phyloP scores from a whole-genome alignment of 2,888 invertebrate species.

The Thumatha senex region DNA sequence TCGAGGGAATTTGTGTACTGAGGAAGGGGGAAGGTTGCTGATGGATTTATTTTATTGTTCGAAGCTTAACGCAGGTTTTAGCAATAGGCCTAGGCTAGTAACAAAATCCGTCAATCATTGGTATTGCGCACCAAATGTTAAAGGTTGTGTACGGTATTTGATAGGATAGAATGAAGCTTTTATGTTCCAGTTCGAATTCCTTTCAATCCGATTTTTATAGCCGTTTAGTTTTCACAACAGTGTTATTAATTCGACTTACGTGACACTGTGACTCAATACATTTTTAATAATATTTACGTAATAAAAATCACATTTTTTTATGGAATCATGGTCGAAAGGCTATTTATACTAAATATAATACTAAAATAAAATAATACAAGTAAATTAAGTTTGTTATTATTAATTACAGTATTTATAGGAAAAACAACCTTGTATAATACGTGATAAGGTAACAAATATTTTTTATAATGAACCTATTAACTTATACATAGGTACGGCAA shows the following conservation, averaged over 20 bases:
- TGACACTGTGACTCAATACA: constrained; percentile 7
- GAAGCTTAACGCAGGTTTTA: constrained; percentile 59
- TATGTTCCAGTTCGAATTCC: constrained; percentile 49
- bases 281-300: constrained; percentile 6
- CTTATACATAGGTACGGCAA: constrained; percentile 4
- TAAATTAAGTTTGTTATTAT: too few species aligned
- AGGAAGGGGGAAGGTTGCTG: constrained; percentile 45
- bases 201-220: constrained; percentile 48
- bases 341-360: too few species aligned
- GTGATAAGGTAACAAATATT: too few species aligned
- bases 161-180: constrained; percentile 46
- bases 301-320: constrained; percentile 11
- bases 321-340: neutral
- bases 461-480: constrained; percentile 1
- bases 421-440: too few species aligned
- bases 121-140: constrained; percentile 70
- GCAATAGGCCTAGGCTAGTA: constrained; percentile 56
- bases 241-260: constrained; percentile 10
- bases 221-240: constrained; percentile 10
- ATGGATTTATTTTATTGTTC: constrained; percentile 48
- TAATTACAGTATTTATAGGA: too few species aligned
- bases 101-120: constrained; percentile 62
- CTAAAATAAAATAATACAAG: too few species aligned
- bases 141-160: constrained; percentile 51
- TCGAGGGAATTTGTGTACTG: constrained; percentile 34